Evolutionary conservation across 2,888 invertebrate species (phyloP), one percentile per base, ranked within the genome.

Genomic region (Mechanitis mazaeus): DNA sequence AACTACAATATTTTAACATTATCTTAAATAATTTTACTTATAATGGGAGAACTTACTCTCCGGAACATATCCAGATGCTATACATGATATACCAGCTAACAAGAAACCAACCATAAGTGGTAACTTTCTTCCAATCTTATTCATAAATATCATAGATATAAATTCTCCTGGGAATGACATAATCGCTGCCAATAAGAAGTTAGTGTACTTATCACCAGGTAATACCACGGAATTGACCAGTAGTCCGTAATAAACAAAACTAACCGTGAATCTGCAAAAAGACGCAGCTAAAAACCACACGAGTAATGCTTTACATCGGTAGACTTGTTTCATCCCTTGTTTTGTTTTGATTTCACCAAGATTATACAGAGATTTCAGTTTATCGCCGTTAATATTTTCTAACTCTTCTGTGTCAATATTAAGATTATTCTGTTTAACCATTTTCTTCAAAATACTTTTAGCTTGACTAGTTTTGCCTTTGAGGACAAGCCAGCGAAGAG

Each of bases 121-220:
- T 61, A 74, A 53, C 61, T 81, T 84, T 54, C 88, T 77, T 9
- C 88, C 88, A 31, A 81, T 65, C 64, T 76, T 85, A 67, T 85
- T 84, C 85, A 88, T 84, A 59, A 82, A 64, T 63, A 82, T 81
- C 69, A 86, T 68, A 0, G 79, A 78, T 1, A 84, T 65, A 55
- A 87, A 59, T 63, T 87, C 87, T 1, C 87, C 88, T 0, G 87
- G 88, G 47, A 84, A 85, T 0, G 85, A 87, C 81, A 85, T 84
- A 47, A 85, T 69, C 0, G 87, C 82, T 2, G 82, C 70, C 55
- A 88, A 69, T 20, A 86, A 63, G 60, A 87, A 88, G 68, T 87
- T 87, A 1, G 77, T 75, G 58, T 87, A 84, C 59, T 85, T 87
- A 58, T 85, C 75, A 0, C 88, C 88, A 0, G 88, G 86, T 28